phyloP scores from a whole-genome alignment of 1,140 invertebrate genomes.

The Tribolium castaneum region DNA sequence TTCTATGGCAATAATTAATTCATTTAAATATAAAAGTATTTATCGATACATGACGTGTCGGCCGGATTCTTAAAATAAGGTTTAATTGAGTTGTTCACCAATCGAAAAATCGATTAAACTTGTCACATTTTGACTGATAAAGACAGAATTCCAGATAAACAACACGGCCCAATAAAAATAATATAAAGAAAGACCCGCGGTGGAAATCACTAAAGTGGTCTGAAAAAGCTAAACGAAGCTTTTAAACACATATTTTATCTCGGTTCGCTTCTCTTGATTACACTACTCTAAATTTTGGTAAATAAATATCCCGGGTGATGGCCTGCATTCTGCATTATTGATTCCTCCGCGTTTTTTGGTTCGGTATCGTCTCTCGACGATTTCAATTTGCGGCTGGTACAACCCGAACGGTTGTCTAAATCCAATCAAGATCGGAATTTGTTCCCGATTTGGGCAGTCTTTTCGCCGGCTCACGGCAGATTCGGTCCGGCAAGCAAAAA shows the following conservation, averaged over 20 bases:
- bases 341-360: neutral
- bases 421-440: neutral
- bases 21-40: constrained; percentile 58
- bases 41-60: constrained; percentile 53
- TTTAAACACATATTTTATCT: too few species aligned
- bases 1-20: constrained; percentile 57
- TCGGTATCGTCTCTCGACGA: neutral
- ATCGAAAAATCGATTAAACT: constrained; percentile 39
- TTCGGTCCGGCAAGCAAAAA: constrained; percentile 17
- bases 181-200: neutral
- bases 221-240: neutral
- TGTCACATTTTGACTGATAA: neutral
- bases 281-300: too few species aligned
- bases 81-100: constrained; percentile 50
- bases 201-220: neutral
- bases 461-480: neutral
- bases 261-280: too few species aligned
- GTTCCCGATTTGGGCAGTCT: neutral
- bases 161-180: neutral
- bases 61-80: constrained; percentile 32
- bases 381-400: neutral
- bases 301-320: too few species aligned
- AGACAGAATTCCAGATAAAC: neutral
- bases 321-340: neutral
- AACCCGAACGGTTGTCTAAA: neutral